A percentile compares a stretch with the other conserved stretches of the same genome.
Conservation (phyloP, 1,140 invertebrate species). For the Papilio helenus region DNA sequence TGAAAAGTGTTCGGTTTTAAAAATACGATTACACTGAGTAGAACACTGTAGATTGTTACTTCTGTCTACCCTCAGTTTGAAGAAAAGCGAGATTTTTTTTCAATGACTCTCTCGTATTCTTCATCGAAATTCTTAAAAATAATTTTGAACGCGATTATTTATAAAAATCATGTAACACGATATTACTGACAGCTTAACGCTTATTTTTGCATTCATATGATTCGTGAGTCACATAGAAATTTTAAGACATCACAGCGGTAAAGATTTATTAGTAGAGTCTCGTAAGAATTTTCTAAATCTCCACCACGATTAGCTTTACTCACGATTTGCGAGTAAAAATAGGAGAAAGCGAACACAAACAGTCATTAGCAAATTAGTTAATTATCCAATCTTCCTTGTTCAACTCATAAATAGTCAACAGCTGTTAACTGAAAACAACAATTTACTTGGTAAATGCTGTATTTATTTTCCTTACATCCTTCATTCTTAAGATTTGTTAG, state of each 20-base stretch:
- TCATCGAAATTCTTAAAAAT: not conserved
- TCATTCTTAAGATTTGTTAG: not conserved
- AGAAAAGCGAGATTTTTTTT: not conserved
- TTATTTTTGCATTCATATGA: slow-evolving; percentile 37
- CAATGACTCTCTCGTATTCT: not conserved
- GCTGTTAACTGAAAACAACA: not conserved
- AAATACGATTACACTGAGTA: not conserved
- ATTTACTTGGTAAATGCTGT: not conserved
- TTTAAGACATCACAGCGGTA: slow-evolving; percentile 19
- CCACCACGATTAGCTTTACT: slow-evolving; percentile 13
- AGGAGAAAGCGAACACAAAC: slow-evolving; percentile 17
- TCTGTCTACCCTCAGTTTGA: not conserved
- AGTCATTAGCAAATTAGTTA: slow-evolving; percentile 35
- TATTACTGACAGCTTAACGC: slow-evolving; percentile 35
- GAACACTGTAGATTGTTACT: not conserved
- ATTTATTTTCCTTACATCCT: not conserved
- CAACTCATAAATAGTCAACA: slow-evolving; percentile 23
- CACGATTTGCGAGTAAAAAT: slow-evolving; percentile 35
- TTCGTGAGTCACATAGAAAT: slow-evolving; percentile 32
- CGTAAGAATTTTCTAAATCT: slow-evolving; percentile 33
- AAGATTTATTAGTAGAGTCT: slow-evolving; percentile 32
- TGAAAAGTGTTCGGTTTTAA: not conserved
- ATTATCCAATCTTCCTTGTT: slow-evolving; percentile 33
- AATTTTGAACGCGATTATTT: slow-evolving; percentile 1
- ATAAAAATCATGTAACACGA: slow-evolving; percentile 35